Evolutionary conservation across 37 sponge, comb jelly and placozoan species (phyloP).

Genomic region (Eunapius fragilis): DNA sequence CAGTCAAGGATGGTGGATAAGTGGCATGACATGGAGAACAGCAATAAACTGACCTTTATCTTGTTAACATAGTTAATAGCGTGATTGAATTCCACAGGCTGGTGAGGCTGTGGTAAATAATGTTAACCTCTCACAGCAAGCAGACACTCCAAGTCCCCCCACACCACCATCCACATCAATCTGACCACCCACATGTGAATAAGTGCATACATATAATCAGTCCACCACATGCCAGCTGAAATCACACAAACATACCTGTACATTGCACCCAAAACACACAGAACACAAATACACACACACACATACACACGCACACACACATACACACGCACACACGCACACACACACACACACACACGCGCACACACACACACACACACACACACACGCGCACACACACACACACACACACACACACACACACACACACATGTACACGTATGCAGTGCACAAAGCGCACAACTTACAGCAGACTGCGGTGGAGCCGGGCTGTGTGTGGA

Average conservation of each 20-base stretch:
- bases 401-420: not conserved
- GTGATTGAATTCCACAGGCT: conserved; percentile 97
- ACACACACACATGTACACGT: not conserved
- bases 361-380: not conserved
- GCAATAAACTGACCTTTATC: conserved; percentile 69
- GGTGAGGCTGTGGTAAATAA: conserved; percentile 28
- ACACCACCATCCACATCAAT: not conserved
- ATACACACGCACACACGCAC: conserved; percentile 19
- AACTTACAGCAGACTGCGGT: not conserved
- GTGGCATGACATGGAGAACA: not conserved
- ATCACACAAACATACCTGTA: not conserved
- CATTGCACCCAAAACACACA: too few species aligned
- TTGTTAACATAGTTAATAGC: conserved; percentile 98
- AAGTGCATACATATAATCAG: too few species aligned
- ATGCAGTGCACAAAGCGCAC: not conserved
- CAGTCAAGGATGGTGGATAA: not conserved
- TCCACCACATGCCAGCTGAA: too few species aligned
- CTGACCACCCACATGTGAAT: not conserved
- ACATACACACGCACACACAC: not conserved
- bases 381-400: not conserved
- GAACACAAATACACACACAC: too few species aligned
- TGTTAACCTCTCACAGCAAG: too few species aligned
- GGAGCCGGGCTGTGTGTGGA: not conserved
- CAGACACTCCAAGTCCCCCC: not conserved
- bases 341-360: not conserved